These are phyloP conservation scores for Drosophila siamana DNA, from an alignment of 2,888 invertebrate genomes.

Conservation along the genomic window DNA sequence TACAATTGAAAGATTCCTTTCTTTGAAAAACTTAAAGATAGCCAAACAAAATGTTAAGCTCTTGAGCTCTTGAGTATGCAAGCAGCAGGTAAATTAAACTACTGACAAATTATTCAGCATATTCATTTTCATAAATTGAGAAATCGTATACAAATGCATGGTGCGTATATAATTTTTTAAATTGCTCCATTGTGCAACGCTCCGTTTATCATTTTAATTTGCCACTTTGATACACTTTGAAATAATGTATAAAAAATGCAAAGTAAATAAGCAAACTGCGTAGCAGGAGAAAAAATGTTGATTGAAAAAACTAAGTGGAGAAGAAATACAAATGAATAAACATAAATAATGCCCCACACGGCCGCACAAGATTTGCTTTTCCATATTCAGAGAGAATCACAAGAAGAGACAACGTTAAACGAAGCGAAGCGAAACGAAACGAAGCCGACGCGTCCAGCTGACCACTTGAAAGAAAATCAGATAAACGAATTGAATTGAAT, in stretches of 20 bases:
- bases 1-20: background rate
- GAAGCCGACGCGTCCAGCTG: slow-evolving; percentile 24
- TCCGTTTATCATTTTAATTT: slow-evolving; percentile 26
- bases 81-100: background rate
- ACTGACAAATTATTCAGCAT: slow-evolving; percentile 1
- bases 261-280: slow-evolving; percentile 36
- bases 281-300: slow-evolving; percentile 32
- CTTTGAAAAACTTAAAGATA: background rate
- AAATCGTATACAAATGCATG: background rate
- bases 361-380: slow-evolving; percentile 20
- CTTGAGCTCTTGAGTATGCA: background rate
- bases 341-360: slow-evolving; percentile 44
- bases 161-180: background rate
- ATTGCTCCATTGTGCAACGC: slow-evolving; percentile 20
- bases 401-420: slow-evolving; percentile 19
- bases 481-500: slow-evolving; percentile 70
- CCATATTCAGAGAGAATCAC: slow-evolving; percentile 53
- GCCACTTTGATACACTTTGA: slow-evolving; percentile 30
- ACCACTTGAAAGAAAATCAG: slow-evolving; percentile 70
- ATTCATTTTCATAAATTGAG: slow-evolving; percentile 1
- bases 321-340: slow-evolving; percentile 23
- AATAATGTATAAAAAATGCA: slow-evolving; percentile 37
- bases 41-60: background rate
- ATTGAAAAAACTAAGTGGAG: slow-evolving; percentile 38
- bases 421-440: slow-evolving; percentile 28